These are phyloP conservation scores for Beroe forskalii DNA, from an alignment of 37 sponge, comb jelly and placozoan species.

Conservation along the genomic window DNA sequence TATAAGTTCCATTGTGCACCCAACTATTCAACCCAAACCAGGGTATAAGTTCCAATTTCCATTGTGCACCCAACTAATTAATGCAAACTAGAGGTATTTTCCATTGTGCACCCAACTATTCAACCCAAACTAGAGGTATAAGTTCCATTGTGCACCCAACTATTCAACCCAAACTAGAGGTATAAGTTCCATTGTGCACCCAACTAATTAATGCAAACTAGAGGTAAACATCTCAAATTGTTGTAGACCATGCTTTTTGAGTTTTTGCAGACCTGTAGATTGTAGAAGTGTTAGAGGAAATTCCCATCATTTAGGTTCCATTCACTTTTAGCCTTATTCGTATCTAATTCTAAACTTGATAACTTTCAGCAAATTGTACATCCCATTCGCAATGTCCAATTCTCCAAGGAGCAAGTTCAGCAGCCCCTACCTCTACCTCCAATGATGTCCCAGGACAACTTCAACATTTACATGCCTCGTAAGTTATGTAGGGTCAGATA, in stretches of 20 bases:
- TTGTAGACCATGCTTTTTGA: too few relatives aligned
- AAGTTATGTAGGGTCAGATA: not conserved
- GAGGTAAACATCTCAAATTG: too few relatives aligned
- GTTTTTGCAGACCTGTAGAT: too few relatives aligned
- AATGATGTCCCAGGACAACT: slow-evolving; percentile 8
- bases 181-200: slow-evolving; percentile 16
- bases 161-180: slow-evolving; percentile 42
- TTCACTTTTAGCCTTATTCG: too few relatives aligned
- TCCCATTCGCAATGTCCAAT: slow-evolving; percentile 14
- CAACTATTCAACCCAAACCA: slow-evolving; percentile 30
- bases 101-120: slow-evolving; percentile 39
- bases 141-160: slow-evolving; percentile 20
- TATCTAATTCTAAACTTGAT: too few relatives aligned
- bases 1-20: slow-evolving; percentile 10
- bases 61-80: slow-evolving; percentile 19
- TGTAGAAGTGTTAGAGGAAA: too few relatives aligned
- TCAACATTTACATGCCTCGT: slow-evolving; percentile 65
- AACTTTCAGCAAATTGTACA: slow-evolving; percentile 56
- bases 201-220: slow-evolving; percentile 13
- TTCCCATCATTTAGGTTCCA: too few relatives aligned
- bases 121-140: slow-evolving; percentile 46
- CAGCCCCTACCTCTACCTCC: slow-evolving; percentile 3
- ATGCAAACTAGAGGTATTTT: slow-evolving; percentile 39
- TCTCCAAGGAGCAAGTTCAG: slow-evolving; percentile 34
- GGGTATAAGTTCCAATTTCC: not conserved